Conservation (phyloP, 2,113 vertebrate genomes). For the Tenrec ecaudatus region DNA sequence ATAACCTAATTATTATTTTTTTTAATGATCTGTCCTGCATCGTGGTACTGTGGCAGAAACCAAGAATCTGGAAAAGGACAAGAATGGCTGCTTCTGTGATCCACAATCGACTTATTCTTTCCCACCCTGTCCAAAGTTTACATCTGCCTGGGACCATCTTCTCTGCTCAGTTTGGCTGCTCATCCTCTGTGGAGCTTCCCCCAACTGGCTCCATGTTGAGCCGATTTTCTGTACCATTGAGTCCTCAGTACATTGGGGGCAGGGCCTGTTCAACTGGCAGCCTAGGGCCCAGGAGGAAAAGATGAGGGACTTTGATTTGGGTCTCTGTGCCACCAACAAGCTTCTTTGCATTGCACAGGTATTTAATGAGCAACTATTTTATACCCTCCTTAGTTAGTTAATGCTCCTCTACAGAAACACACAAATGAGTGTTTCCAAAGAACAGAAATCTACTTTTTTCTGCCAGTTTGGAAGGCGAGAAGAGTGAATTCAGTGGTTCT, state of each 20-base stretch:
- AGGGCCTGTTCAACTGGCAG: not conserved
- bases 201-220: not conserved
- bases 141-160: not conserved
- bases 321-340: not conserved
- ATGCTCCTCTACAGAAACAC: not conserved
- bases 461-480: not conserved
- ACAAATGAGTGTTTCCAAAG: not conserved
- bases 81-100: not conserved
- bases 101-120: not conserved
- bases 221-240: not conserved
- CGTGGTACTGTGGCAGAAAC: slow-evolving; percentile 24
- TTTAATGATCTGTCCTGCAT: not conserved
- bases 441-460: not conserved
- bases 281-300: not conserved
- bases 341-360: not conserved
- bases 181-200: not conserved
- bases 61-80: not conserved
- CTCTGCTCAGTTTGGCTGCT: not conserved
- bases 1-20: no score
- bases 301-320: not conserved
- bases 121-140: not conserved
- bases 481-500: not conserved
- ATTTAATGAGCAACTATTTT: not conserved
- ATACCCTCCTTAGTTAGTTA: not conserved
- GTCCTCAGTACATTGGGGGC: not conserved